A percentile compares a stretch with the other conserved stretches of the same genome.
These are phyloP conservation scores for Cotesia congregata DNA, from an alignment of 2,888 invertebrate genomes.

Conservation along the genomic window DNA sequence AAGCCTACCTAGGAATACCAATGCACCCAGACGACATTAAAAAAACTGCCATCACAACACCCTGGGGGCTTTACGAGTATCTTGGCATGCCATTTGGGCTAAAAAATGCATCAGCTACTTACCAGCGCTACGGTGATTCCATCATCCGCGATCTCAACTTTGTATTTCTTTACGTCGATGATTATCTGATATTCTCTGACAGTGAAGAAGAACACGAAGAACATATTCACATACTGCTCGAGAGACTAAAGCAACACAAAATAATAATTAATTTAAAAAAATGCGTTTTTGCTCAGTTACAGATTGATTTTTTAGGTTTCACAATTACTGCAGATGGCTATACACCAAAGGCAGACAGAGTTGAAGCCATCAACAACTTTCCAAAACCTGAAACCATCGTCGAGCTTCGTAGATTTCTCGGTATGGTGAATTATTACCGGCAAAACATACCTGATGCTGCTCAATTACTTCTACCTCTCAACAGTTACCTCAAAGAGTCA, in stretches of 20 bases:
- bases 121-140: constrained; percentile 20
- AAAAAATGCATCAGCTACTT: constrained; percentile 4
- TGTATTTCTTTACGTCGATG: constrained; percentile 49
- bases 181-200: constrained; percentile 43
- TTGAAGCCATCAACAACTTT: constrained; percentile 54
- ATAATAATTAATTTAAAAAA: constrained; percentile 54
- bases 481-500: too few species aligned
- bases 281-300: constrained; percentile 54
- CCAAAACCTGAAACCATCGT: constrained; percentile 55
- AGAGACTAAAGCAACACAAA: constrained; percentile 39
- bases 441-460: constrained; percentile 59
- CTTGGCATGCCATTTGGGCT: not conserved
- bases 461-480: too few species aligned
- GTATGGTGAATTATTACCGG: constrained; percentile 65
- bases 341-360: constrained; percentile 57
- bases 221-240: constrained; percentile 45
- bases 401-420: constrained; percentile 60
- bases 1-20: constrained; percentile 31
- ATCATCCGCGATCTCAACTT: constrained; percentile 43
- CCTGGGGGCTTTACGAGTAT: constrained; percentile 30
- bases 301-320: constrained; percentile 57
- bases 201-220: constrained; percentile 45
- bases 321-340: constrained; percentile 52
- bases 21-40: not conserved
- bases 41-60: constrained; percentile 31